Base-by-base conservation (phyloP, 2,113 vertebrate species). In the Apteryx owenii region DNA sequence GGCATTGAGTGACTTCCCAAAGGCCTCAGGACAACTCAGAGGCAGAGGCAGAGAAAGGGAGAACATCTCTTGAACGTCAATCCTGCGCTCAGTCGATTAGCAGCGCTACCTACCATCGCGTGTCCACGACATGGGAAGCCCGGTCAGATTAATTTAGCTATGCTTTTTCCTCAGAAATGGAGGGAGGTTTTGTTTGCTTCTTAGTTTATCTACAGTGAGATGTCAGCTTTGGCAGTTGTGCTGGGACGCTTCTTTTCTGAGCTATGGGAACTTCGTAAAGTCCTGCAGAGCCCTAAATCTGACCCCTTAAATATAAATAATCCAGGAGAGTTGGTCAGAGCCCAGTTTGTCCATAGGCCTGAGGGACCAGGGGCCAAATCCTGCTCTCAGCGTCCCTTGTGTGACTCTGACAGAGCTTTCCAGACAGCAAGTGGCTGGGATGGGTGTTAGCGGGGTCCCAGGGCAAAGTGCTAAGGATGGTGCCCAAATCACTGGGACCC, bases 381-480 rank as follows among this genome's bases (percentile, higher is more conserved):
- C 50, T 89, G 12, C 17, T 64, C 33, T 83, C 50, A 58, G 26
- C 29, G 60, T 65, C 48, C 18, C 40, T 44, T 46, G 10, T 1
- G 0, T 65, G 38, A n/a, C 42, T 60, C 29, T 48, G 33, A 17
- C n/a, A 11, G 46, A 78, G 11, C 25, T 82, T 78, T 31, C n/a
- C 23, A 77, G 18, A 21, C 16, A 33, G 36, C 40, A 68, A 36
- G 13, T 1, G 10, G 12, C 36, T 64, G 60, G 48, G 18, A n/a
- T 9, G 13, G 26, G 36, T 71, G 31, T 56, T 76, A 84, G 20
- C 0, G 0, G 7, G 2, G 5, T 48, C 29, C 7, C 2, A 0
- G 29, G 29, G 13, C 20, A 85, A 66, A 85, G 38, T 0, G 0
- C 26, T 20, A 28, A 53, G 28, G 71, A 51, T 29, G 22, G 40